Evolutionary conservation across 2,797 vertebrate genomes (phyloP).

Genomic region (Sarcoramphus papa): DNA sequence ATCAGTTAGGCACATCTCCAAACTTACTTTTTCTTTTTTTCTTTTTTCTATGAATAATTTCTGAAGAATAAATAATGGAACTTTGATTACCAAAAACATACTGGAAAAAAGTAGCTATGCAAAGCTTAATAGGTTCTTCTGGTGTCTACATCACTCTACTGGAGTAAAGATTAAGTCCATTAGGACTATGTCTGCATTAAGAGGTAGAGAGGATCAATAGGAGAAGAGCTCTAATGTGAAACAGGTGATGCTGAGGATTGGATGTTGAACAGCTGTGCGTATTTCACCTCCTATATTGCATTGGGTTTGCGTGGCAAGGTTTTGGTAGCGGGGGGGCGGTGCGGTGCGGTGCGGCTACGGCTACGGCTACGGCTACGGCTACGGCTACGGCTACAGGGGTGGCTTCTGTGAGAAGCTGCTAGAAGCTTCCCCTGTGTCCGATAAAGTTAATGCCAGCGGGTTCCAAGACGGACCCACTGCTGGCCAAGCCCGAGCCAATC

Average conservation of each 20-base stretch:
- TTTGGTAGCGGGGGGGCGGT: no score
- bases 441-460: no score
- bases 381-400: no score
- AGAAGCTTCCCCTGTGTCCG: no score
- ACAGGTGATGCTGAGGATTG: not conserved
- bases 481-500: no score
- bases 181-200: not conserved
- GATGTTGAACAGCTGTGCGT: not conserved
- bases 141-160: not conserved
- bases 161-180: slow-evolving; percentile 27
- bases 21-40: not conserved
- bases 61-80: not conserved
- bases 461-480: no score
- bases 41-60: slow-evolving; percentile 1
- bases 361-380: no score
- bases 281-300: not conserved
- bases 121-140: slow-evolving; percentile 3
- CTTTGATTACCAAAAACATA: slow-evolving; percentile 7
- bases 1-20: not conserved
- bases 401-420: no score
- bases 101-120: not conserved
- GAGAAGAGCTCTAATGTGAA: not conserved
- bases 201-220: not conserved
- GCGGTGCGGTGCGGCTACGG: no score
- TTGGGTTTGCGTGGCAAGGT: no score